Evolutionary conservation across 2,113 vertebrate genomes (phyloP), one percentile per base, ranked within the genome.

Genomic region (Sylvia atricapilla): DNA sequence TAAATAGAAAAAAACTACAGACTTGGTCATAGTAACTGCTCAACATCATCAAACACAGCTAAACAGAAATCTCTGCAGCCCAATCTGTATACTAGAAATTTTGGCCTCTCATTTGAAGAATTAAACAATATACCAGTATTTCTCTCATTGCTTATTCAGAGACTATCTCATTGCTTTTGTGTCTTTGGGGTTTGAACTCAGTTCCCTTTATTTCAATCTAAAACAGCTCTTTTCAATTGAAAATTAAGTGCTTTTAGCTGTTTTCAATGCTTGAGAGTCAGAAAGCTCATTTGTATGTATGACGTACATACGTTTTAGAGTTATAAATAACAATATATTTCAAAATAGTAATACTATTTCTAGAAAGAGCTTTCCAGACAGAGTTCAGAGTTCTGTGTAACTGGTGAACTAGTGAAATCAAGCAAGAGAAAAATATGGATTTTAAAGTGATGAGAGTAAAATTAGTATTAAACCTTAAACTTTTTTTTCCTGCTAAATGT

Each of bases 1-100:
- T 53, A 16, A 0, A 12, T 13, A 25, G n/a, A 72, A 30, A 84
- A 15, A 66, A 15, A 0, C 22, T 50, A 1, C 3, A 63, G 4
- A 23, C 13, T 70, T 68, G 20, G 7, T 79, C 30, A 56, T 15
- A 35, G 23, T 50, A 67, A 23, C 12, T 52, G 23, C 5, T 10
- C 18, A 20, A 39, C 10, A 28, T 46, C 84, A 70, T 37, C 52
- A 68, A 44, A 47, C 21, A 39, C 15, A 47, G 3, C 1, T 18
- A n/a, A 66, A 74, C 10, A 74, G 53, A 87, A 11, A 46, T 49
- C 15, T 74, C 49, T 69, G n/a, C 18, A 14, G 14, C 2, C 13
- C 10, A 55, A 63, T 37, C 10, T 35, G 13, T 67, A 18, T 4
- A 39, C 20, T 30, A n/a, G 33, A 76, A 80, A 72, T 78, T 44